Percentiles rank a stretch among this genome's conserved stretches.
phyloP scores from a whole-genome alignment of 2,797 vertebrate species.

The Arremon aurantiirostris region DNA sequence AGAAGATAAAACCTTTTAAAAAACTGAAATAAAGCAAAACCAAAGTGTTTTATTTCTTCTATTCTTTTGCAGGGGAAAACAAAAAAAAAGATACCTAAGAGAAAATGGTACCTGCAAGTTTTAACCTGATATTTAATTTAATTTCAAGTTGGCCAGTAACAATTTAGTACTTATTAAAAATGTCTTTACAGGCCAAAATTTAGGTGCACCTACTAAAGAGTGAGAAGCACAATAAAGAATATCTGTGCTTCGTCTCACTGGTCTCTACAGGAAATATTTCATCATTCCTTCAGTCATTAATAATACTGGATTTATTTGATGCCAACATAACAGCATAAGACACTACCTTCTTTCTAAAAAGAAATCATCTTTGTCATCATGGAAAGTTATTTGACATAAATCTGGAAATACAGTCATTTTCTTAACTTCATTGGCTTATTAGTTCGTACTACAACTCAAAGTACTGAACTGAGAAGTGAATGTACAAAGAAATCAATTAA shows the following conservation, averaged over 20 bases:
- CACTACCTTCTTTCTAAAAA: neutral
- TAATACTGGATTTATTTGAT: neutral
- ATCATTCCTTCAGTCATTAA: neutral
- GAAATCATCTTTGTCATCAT: neutral
- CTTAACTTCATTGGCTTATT: neutral
- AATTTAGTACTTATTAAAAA: neutral
- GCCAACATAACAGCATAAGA: neutral
- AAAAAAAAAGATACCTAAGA: neutral
- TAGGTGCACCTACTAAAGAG: neutral
- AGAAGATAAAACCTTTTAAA: neutral
- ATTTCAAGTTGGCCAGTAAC: neutral
- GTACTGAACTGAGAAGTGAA: neutral
- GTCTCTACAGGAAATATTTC: neutral
- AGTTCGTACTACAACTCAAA: neutral
- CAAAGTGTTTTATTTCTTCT: neutral
- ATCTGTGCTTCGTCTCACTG: neutral
- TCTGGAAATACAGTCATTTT: fast-evolving
- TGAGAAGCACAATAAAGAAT: neutral
- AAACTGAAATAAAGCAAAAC: fast-evolving
- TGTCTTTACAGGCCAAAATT: neutral
- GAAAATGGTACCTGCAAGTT: neutral
- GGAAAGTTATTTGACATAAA: neutral
- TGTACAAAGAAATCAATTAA: neutral
- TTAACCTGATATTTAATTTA: neutral
- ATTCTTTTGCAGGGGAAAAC: fast-evolving